phyloP scores from a whole-genome alignment of 1,140 invertebrate species.

The Idris sp. region DNA sequence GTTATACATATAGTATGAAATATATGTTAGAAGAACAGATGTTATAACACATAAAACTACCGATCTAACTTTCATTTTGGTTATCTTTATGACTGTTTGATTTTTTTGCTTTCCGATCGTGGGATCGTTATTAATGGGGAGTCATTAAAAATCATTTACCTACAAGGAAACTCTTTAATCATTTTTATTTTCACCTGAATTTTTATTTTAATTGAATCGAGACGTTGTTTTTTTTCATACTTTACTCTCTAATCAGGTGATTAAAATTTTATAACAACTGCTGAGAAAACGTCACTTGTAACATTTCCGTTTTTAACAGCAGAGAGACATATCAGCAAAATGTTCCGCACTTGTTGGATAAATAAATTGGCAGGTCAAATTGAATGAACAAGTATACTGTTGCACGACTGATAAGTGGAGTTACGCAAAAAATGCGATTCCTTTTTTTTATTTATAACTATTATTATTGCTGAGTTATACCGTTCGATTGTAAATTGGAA shows the following conservation, averaged over 20 bases:
- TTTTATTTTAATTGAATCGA: no score
- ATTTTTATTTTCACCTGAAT: no score
- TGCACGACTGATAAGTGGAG: slow-evolving; percentile 11
- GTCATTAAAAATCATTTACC: slow-evolving; percentile 34
- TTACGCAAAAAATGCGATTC: slow-evolving; percentile 17
- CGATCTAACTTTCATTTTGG: slow-evolving; percentile 31
- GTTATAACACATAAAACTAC: slow-evolving; percentile 22
- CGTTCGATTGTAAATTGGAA: slow-evolving; percentile 21
- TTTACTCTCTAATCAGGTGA: slow-evolving; percentile 7
- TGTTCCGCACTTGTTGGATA: slow-evolving; percentile 16
- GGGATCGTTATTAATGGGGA: slow-evolving; percentile 35
- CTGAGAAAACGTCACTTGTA: slow-evolving; percentile 1
- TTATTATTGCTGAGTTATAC: no score
- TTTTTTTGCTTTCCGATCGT: slow-evolving; percentile 48
- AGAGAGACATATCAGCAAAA: slow-evolving; percentile 9
- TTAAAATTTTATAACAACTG: slow-evolving; percentile 1
- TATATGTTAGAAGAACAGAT: slow-evolving; percentile 44
- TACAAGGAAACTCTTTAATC: slow-evolving; percentile 14
- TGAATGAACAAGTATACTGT: slow-evolving; percentile 13
- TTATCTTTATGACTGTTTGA: slow-evolving; percentile 40
- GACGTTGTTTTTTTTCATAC: no score
- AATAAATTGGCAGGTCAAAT: slow-evolving; percentile 16
- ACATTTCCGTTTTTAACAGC: no score
- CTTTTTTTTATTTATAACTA: no score
- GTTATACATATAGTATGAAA: slow-evolving; percentile 34